Evolutionary conservation across 2,888 invertebrate species (phyloP).

Genomic region (Limnephilus auricula): DNA sequence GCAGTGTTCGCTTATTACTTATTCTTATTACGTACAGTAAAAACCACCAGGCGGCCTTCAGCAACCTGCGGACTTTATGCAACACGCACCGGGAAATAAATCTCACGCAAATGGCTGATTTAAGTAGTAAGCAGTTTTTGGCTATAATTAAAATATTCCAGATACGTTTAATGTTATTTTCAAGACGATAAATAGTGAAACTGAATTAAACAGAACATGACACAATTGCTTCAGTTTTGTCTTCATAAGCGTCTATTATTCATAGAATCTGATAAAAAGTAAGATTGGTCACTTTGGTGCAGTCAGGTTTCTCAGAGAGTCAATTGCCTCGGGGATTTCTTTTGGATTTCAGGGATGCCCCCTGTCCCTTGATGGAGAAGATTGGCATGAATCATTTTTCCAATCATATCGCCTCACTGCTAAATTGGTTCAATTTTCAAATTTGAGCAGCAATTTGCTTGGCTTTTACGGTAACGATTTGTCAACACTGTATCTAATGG

Average conservation of each 20-base stretch:
- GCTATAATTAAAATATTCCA: conserved; percentile 1
- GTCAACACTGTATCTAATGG: background rate
- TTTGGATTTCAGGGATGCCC: background rate
- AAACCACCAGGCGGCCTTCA: conserved; percentile 37
- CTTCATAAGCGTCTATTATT: background rate
- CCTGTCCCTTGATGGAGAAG: background rate
- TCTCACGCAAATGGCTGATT: conserved; percentile 14
- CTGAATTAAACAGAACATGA: background rate
- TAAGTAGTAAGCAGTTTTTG: conserved; percentile 11
- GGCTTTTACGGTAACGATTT: background rate
- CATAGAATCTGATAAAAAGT: background rate
- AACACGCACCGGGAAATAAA: conserved; percentile 25
- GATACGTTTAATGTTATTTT: background rate
- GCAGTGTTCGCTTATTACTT: background rate
- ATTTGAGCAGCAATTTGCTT: background rate
- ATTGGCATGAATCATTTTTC: background rate
- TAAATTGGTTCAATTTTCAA: background rate
- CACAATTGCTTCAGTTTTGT: background rate
- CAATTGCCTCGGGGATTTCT: background rate
- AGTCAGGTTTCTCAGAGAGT: background rate
- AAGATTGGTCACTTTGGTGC: background rate
- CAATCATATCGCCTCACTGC: background rate
- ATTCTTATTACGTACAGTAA: background rate
- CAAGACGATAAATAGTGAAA: background rate
- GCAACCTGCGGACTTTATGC: conserved; percentile 29